Evolutionary conservation across 2,888 invertebrate genomes (phyloP), one percentile per base, ranked within the genome.

Genomic region (Mystacides longicornis): DNA sequence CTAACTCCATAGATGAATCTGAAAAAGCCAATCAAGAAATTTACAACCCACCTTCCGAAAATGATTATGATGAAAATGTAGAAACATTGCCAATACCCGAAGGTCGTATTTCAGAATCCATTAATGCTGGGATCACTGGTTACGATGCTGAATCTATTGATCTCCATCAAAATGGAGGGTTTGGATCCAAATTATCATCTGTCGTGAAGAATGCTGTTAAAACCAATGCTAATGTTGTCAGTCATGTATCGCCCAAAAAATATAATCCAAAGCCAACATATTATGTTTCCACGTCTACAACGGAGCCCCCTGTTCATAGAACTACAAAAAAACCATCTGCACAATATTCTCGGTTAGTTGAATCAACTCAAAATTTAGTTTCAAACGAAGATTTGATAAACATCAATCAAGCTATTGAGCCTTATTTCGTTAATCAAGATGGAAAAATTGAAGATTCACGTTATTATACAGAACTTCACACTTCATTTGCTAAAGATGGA

Each of bases 311-410:
- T 11, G 19, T 58, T 9, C 16, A 46, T 5, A 57, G 57, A 45
- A 49, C 54, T 19, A 57, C 52, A 2, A 19, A 31, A 9, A 22
- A 18, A 19, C n/a, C 42, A 3, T 22, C 47, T 37, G 18, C 23
- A n/a, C n/a, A 23, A 14, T 61, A 57, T 52, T 73, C 74, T 2
- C 79, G 72, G 63, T 67, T 82, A 42, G 79, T 81, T 14, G 78
- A 78, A 43, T 79, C 75, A 1, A 81, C 81, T 1, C 79, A 78
- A 65, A 79, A 83, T 66, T 68, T 83, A 9, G 79, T 86, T 57
- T 74, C 81, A 0, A 81, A 81, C 58, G 79, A 82, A 64, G 85
- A 85, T 67, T 74, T 86, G 7, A 63, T 83, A 9, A 78, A 77
- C 64, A 85, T 86, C 1, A 86, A 86, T 64, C 68, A 69, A n/a